Conservation (phyloP, 2,888 invertebrate species). For the Lasioglossum pauxillum region DNA sequence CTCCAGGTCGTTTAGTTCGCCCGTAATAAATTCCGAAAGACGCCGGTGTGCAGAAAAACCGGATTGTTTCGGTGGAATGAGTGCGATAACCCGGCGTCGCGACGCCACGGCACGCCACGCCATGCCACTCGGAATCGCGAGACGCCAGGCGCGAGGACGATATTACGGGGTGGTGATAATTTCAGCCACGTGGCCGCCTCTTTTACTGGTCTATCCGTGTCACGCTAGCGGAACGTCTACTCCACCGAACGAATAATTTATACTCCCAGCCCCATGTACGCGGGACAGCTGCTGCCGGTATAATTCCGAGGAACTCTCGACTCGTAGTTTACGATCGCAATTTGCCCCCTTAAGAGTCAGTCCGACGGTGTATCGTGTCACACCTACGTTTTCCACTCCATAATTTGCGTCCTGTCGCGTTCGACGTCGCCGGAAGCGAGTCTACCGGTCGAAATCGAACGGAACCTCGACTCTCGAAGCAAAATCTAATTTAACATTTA, state of each 20-base stretch:
- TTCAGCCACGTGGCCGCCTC: constrained; percentile 49
- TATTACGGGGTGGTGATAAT: constrained; percentile 37
- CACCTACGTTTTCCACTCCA: not conserved
- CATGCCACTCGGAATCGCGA: not conserved
- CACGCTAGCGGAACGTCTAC: constrained; percentile 10
- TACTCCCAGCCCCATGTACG: not conserved
- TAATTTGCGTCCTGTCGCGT: not conserved
- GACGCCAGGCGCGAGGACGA: not conserved
- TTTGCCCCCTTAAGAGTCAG: not conserved
- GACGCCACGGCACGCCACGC: not conserved
- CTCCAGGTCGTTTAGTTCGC: not conserved
- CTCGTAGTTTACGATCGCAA: not conserved
- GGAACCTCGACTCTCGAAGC: not conserved
- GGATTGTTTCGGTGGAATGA: not conserved
- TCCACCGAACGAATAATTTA: constrained; percentile 8
- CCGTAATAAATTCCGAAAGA: not conserved
- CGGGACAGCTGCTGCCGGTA: constrained; percentile 4
- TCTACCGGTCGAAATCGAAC: not conserved
- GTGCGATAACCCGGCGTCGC: not conserved
- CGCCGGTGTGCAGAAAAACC: not conserved
- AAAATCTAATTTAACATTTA: too few species aligned
- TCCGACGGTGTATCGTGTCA: not conserved
- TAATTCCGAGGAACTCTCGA: not conserved
- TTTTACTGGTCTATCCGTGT: constrained; percentile 29
- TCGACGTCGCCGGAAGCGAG: not conserved